phyloP scores from a whole-genome alignment of 2,888 invertebrate genomes.

The Barypeithes pellucidus region DNA sequence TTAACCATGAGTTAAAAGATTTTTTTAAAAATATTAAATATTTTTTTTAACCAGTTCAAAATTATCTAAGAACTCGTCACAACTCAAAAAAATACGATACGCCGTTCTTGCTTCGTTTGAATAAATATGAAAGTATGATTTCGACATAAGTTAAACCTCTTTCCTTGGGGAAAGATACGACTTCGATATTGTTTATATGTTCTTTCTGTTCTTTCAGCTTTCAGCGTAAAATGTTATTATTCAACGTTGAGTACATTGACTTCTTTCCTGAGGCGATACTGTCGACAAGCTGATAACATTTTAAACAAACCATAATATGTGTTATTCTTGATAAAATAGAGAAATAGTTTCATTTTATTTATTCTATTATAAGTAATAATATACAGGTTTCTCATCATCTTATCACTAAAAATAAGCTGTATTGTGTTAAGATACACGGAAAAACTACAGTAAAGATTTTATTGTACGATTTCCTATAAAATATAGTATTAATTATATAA shows the following conservation, averaged over 20 bases:
- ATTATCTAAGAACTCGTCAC: background rate
- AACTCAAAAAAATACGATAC: background rate
- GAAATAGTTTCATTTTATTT: too few relatives aligned
- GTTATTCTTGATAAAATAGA: background rate
- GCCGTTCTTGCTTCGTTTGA: background rate
- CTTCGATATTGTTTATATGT: constrained; percentile 4
- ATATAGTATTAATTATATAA: too few relatives aligned
- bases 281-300: background rate
- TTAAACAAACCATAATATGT: background rate
- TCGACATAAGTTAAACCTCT: background rate
- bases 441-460: too few relatives aligned
- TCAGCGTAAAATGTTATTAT: constrained; percentile 4
- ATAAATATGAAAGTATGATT: background rate
- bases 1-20: too few relatives aligned
- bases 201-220: constrained; percentile 2
- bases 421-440: too few relatives aligned
- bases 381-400: too few relatives aligned
- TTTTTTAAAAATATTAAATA: too few relatives aligned
- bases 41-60: too few relatives aligned
- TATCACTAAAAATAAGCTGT: too few relatives aligned
- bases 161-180: background rate
- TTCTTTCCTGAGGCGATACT: background rate
- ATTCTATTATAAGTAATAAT: too few relatives aligned
- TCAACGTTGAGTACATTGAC: background rate
- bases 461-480: too few relatives aligned